phyloP scores from a whole-genome alignment of 2,113 vertebrate species.

The Felis catus region DNA sequence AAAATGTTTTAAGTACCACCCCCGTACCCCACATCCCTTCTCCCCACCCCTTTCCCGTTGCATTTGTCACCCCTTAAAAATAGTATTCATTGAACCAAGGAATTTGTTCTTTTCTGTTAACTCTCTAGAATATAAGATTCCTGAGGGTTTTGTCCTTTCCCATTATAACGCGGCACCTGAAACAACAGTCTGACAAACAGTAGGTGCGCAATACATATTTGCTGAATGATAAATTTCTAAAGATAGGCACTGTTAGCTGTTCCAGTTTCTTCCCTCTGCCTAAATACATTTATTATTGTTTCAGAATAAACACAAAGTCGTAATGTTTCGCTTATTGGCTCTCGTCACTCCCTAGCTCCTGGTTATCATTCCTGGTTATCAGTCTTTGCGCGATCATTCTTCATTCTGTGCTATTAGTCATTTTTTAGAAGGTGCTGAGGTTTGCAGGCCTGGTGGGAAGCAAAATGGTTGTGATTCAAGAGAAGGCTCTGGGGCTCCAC shows the following conservation, averaged over 20 bases:
- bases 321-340: neutral
- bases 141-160: neutral
- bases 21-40: neutral
- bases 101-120: neutral
- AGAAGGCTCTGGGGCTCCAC: neutral
- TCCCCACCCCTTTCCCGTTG: neutral
- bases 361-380: neutral
- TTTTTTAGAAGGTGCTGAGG: neutral
- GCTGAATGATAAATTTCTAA: slow-evolving; percentile 49
- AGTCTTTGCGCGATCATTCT: neutral
- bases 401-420: neutral
- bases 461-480: neutral
- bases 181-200: neutral
- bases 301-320: slow-evolving; percentile 15
- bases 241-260: slow-evolving; percentile 60
- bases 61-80: accelerated
- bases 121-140: neutral
- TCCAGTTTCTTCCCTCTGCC: slow-evolving; percentile 46
- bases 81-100: neutral
- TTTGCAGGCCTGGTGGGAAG: neutral
- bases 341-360: neutral
- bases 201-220: slow-evolving; percentile 55
- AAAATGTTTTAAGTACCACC: too few relatives aligned
- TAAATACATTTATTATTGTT: slow-evolving; percentile 16
- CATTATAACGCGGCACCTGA: neutral